Conservation (phyloP, 2,888 invertebrate species). For the Tortricodes alternella region DNA sequence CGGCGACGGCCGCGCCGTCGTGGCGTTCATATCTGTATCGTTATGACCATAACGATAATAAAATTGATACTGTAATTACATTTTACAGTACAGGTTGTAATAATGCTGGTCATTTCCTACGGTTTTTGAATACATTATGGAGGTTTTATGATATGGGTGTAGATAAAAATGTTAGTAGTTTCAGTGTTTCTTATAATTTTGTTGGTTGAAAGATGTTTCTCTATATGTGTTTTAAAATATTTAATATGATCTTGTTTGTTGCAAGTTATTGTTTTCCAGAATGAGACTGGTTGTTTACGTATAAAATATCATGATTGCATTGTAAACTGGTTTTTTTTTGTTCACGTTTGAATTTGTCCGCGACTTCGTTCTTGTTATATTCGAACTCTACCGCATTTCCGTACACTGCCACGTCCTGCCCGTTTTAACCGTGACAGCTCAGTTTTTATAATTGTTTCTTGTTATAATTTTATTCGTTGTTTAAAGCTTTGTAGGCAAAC, state of each 20-base stretch:
- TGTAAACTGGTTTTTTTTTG: not conserved
- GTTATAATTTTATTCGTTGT: slow-evolving; percentile 63
- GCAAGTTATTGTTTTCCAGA: not conserved
- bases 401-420: slow-evolving; percentile 34
- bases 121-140: too few relatives aligned
- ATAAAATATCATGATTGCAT: slow-evolving; percentile 4
- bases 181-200: not conserved
- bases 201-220: not conserved
- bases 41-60: too few relatives aligned
- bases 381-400: not conserved
- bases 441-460: slow-evolving; percentile 66
- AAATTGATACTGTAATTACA: too few relatives aligned
- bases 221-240: not conserved
- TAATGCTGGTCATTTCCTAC: too few relatives aligned
- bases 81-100: too few relatives aligned
- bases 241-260: not conserved
- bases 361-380: not conserved
- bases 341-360: not conserved
- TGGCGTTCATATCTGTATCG: too few relatives aligned
- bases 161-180: too few relatives aligned
- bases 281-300: not conserved
- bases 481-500: slow-evolving; percentile 66
- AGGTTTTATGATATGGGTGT: too few relatives aligned
- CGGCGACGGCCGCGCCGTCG: too few relatives aligned
- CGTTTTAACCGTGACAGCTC: slow-evolving; percentile 42